Conservation (phyloP, 2,113 vertebrate species). For the Psophia crepitans region DNA sequence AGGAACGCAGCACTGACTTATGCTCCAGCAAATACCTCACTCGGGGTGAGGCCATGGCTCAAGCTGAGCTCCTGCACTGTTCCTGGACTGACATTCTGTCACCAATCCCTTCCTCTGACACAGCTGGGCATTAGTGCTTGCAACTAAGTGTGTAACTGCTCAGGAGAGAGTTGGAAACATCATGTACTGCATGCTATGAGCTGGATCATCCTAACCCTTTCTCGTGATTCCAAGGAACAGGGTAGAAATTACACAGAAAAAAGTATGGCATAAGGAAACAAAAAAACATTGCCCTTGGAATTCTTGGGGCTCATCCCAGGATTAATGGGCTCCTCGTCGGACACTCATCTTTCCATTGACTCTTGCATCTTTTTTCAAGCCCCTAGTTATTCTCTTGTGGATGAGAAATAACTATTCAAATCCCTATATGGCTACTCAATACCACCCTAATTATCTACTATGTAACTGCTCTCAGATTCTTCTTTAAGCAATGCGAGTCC, state of each 20-base stretch:
- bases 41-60: neutral
- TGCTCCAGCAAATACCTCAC: neutral
- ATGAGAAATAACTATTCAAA: neutral
- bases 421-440: neutral
- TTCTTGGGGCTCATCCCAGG: neutral
- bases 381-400: neutral
- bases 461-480: neutral
- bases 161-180: neutral
- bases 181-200: neutral
- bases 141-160: neutral
- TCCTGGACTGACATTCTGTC: neutral
- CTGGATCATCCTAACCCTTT: neutral
- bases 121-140: fast-evolving
- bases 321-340: neutral
- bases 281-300: neutral
- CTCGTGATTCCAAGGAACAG: neutral
- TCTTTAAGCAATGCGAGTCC: neutral
- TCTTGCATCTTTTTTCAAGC: neutral
- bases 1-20: too few species aligned
- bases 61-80: neutral
- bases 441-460: neutral
- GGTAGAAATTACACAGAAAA: neutral
- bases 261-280: neutral
- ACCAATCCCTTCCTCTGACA: neutral
- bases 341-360: neutral